These are phyloP conservation scores for Trichacis sp. DNA, from an alignment of 2,888 invertebrate species.

Conservation along the genomic window DNA sequence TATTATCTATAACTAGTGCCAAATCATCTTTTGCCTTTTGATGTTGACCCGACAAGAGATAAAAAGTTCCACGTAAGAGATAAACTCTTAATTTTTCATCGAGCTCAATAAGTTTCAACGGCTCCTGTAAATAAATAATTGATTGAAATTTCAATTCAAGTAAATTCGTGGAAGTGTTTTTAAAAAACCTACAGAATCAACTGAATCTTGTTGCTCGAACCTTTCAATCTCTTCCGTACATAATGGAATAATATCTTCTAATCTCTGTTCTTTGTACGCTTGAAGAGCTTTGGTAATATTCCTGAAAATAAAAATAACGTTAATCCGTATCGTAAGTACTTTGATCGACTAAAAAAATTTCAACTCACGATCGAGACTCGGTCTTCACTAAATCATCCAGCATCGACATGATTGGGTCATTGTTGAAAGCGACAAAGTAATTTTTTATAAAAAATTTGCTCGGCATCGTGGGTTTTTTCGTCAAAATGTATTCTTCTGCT, in stretches of 20 bases:
- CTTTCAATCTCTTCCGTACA: slow-evolving; percentile 84
- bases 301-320: slow-evolving; percentile 28
- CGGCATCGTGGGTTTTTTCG: slow-evolving; percentile 81
- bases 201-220: slow-evolving; percentile 66
- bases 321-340: no score
- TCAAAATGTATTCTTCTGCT: slow-evolving; percentile 80
- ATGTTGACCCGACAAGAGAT: slow-evolving; percentile 82
- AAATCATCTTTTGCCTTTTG: slow-evolving; percentile 81
- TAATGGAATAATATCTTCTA: slow-evolving; percentile 81
- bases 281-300: slow-evolving; percentile 75
- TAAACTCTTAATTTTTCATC: slow-evolving; percentile 74
- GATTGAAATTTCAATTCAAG: no score
- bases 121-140: slow-evolving; percentile 24
- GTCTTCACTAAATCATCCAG: slow-evolving; percentile 61
- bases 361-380: slow-evolving; percentile 52
- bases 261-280: slow-evolving; percentile 79
- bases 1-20: slow-evolving; percentile 76
- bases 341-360: no score
- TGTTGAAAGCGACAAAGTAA: slow-evolving; percentile 88
- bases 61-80: slow-evolving; percentile 87
- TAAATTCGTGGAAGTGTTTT: no score
- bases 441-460: slow-evolving; percentile 88
- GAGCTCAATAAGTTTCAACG: background rate
- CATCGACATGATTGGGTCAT: slow-evolving; percentile 81
- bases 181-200: no score